Evolutionary conservation across 2,113 vertebrate genomes (phyloP).

Genomic region (Anoura caudifer): DNA sequence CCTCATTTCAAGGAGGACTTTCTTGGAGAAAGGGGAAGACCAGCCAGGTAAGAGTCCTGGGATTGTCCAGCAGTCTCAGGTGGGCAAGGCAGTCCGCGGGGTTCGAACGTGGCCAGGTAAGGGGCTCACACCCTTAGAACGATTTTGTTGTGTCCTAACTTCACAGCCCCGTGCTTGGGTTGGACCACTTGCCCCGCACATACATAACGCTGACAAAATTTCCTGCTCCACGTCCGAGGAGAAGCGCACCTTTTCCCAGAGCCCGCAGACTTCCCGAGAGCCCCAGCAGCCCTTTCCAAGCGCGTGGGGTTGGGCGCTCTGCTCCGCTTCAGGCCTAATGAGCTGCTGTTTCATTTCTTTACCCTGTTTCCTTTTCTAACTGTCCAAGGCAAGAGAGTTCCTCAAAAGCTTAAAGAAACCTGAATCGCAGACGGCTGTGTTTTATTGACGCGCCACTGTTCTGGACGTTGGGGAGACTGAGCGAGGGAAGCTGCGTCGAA

Average conservation of each 20-base stretch:
- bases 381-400: slow-evolving; percentile 39
- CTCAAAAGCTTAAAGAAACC: slow-evolving; percentile 60
- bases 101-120: background rate
- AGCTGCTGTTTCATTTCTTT: slow-evolving; percentile 63
- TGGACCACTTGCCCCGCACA: background rate
- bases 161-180: background rate
- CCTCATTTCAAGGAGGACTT: background rate
- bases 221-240: slow-evolving; percentile 1
- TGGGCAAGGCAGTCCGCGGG: background rate
- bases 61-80: background rate
- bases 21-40: background rate
- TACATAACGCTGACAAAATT: background rate
- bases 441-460: slow-evolving; percentile 63
- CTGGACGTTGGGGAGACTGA: background rate
- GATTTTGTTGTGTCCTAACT: background rate
- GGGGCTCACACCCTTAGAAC: background rate
- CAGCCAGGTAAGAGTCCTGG: background rate
- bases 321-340: slow-evolving; percentile 18
- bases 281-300: background rate
- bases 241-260: background rate
- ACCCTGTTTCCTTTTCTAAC: slow-evolving; percentile 61
- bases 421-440: slow-evolving; percentile 11
- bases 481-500: slow-evolving; percentile 14
- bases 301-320: background rate
- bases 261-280: background rate